Base-by-base conservation (phyloP, 2,888 invertebrate genomes). In the Eledona agricola region DNA sequence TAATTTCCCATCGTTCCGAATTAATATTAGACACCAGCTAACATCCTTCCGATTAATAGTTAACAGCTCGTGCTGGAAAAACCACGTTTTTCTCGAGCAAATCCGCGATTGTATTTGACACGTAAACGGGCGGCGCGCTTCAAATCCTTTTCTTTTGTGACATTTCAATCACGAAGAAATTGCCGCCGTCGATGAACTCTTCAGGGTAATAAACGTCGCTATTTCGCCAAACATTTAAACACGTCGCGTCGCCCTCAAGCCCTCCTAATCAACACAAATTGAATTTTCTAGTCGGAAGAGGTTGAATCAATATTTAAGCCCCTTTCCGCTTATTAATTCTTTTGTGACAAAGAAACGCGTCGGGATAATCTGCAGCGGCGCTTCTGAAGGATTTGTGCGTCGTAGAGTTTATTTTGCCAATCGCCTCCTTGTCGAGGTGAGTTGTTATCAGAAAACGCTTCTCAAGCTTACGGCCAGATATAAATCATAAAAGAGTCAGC, bases 271-370 rank as follows among this genome's bases (percentile, higher is more conserved):
- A 37, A 29, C 26, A 47, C 26, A 37, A 37, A 50, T 50, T 50
- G 40, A 40, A 6, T 50, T 50, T 31, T 40, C 50, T 40, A 25
- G 40, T 40, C 26, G 32, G 49, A 29, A 9, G 32, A 45, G 49
- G 29, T 31, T 38, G 16, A 38, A 49, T 49, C 49, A 38, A 49
- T 49, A 49, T 49, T 49, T 49, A 25, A 28, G 31, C 38, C 31
- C 31, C 23, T 31, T 49, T 23, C 7, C 46, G 25, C 35, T 45
- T 49, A 49, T 49, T 49, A 49, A 49, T 49, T 49, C 49, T 49
- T 49, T 31, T 31, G 31, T 28, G 46, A 35, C 26, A 45, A 26
- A 25, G 35, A 38, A 20, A 38, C 25, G 37, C 34, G 20, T 11
- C 32, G 17, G 34, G 45, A 45, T 45, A 20, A 45, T 45, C 45